Conservation (phyloP, 2,113 vertebrate species). For the Emydura subglobosa region DNA sequence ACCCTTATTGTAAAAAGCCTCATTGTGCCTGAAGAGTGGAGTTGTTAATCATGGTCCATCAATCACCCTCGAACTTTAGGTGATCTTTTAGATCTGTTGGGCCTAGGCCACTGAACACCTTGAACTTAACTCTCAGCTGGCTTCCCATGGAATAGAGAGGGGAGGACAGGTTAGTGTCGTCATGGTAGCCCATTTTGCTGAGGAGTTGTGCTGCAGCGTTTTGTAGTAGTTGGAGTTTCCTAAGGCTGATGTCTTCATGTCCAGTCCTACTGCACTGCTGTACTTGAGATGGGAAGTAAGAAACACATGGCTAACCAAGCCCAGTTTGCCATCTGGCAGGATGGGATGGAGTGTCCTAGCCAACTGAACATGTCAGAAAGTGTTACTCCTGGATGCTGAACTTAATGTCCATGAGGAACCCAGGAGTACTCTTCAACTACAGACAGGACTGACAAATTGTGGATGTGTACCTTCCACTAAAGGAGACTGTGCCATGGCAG, state of each 20-base stretch:
- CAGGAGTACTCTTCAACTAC: neutral
- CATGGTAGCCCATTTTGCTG: neutral
- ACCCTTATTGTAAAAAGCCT: neutral
- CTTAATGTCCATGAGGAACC: neutral
- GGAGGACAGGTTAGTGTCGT: fast-evolving
- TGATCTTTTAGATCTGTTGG: neutral
- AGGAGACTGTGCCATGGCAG: fast-evolving
- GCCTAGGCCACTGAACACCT: neutral
- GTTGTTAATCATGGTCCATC: neutral
- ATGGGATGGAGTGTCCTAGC: neutral
- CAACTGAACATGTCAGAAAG: neutral
- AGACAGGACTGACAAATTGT: neutral
- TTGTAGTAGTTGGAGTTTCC: fast-evolving
- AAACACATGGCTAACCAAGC: neutral
- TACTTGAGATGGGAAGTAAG: neutral
- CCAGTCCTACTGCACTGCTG: neutral
- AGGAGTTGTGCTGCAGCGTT: neutral
- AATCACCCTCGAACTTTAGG: neutral
- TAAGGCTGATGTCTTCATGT: neutral
- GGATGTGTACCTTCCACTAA: neutral
- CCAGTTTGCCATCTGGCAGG: neutral
- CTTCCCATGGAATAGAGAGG: neutral
- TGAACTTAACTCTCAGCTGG: neutral
- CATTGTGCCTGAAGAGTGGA: neutral
- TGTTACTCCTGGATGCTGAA: neutral